A percentile compares a stretch with the other conserved stretches of the same genome.
Conservation (phyloP, 2,797 vertebrate genomes). For the Gastrophryne carolinensis region DNA sequence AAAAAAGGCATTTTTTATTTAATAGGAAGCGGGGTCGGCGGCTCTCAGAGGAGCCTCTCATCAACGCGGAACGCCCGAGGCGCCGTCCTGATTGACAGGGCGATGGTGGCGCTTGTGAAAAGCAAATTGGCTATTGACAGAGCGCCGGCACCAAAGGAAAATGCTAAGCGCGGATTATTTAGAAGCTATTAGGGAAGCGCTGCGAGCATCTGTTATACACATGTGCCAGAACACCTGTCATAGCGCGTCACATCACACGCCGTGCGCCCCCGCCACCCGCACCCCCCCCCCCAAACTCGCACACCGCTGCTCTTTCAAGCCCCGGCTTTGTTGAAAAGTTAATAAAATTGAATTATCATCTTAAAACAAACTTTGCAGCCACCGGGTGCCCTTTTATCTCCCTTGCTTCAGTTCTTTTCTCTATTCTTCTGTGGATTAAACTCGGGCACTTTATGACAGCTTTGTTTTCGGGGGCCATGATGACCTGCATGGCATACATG, state of each 20-base stretch:
- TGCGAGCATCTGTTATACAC: conserved; percentile 75
- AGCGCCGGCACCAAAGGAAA: conserved; percentile 70
- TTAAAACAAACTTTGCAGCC: conserved; percentile 68
- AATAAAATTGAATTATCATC: conserved; percentile 75
- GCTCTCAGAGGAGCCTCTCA: conserved; percentile 96
- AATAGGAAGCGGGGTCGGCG: conserved; percentile 97
- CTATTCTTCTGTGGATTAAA: background rate
- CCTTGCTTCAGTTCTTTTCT: conserved; percentile 49
- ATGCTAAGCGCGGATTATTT: conserved; percentile 73
- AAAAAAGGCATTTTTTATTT: conserved; percentile 86
- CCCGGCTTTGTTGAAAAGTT: conserved; percentile 77
- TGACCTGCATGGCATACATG: too few species aligned
- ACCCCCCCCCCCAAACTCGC: background rate
- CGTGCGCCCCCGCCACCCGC: background rate
- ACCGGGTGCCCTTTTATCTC: conserved; percentile 66
- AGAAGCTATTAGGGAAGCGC: conserved; percentile 72
- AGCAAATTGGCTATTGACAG: conserved; percentile 74
- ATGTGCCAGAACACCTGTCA: conserved; percentile 64
- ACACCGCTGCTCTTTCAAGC: conserved; percentile 48
- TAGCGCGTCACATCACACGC: conserved; percentile 23
- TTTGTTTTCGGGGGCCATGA: too few species aligned
- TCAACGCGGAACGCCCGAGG: conserved; percentile 93
- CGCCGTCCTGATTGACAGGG: conserved; percentile 92
- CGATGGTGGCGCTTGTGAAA: conserved; percentile 80
- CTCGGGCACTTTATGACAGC: too few species aligned